Evolutionary conservation across 2,797 vertebrate species (phyloP).

Genomic region (Oryzias sinensis): DNA sequence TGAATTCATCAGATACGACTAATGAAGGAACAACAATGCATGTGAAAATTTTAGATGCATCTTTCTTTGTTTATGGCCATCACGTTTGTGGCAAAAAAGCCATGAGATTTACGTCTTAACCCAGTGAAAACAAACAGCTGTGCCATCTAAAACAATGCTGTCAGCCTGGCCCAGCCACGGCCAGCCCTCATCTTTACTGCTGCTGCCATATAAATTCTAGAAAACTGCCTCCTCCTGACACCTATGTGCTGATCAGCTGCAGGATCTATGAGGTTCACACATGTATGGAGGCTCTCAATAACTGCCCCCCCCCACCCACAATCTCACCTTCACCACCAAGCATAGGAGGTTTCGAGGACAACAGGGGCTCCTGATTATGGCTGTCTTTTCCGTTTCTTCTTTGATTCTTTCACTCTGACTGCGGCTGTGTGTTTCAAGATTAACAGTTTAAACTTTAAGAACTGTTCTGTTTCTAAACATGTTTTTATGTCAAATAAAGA

Average conservation of each 20-base stretch:
- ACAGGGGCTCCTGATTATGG: constrained; percentile 16
- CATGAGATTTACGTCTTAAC: constrained; percentile 24
- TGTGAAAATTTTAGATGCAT: background rate
- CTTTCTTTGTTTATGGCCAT: constrained; percentile 14
- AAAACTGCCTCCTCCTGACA: constrained; percentile 42
- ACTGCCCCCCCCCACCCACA: constrained; percentile 1
- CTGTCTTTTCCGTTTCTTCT: constrained; percentile 16
- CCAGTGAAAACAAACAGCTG: constrained; percentile 37
- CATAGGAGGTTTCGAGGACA: background rate
- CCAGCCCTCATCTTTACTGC: constrained; percentile 20
- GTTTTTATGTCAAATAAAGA: constrained; percentile 1
- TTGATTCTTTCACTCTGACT: constrained; percentile 18
- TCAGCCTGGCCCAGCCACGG: constrained; percentile 12
- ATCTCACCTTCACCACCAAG: background rate
- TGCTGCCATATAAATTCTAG: constrained; percentile 43
- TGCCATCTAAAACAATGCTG: constrained; percentile 30
- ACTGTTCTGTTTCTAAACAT: background rate
- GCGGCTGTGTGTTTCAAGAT: constrained; percentile 7
- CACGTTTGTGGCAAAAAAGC: constrained; percentile 1
- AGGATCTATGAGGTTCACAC: constrained; percentile 44
- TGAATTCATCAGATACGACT: background rate
- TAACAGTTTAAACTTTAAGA: background rate
- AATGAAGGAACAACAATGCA: background rate
- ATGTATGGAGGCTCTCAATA: constrained; percentile 13
- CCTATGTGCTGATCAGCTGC: constrained; percentile 38